Evolutionary conservation across 2,888 invertebrate genomes (phyloP), one percentile per base, ranked within the genome.

Genomic region (Morinoia aosen): DNA sequence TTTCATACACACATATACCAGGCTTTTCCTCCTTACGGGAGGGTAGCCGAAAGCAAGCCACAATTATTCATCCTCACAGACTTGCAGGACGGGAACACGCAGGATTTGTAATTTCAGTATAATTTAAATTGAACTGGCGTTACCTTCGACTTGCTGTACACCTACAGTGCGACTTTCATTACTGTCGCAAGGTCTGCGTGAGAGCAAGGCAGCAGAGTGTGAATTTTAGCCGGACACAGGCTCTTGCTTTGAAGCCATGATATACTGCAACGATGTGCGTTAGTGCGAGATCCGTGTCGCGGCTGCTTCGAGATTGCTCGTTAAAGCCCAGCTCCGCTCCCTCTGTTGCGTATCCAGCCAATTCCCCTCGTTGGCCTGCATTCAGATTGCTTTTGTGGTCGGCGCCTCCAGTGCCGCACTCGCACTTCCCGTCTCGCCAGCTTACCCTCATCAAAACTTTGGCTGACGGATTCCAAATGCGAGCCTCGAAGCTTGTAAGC

Each of bases 291-390:
- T 76, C 76, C 90, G 40, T 90, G 93, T 93, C 57, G 57, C 57
- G 56, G 33, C 57, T 48, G 56, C 57, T 11, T 14, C 57, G 57
- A 93, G 58, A 93, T 93, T 93, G 93, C 93, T 57, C 57, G 93
- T 93, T 93, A 93, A 16, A 57, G 90, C 90, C 48, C 16, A 39
- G 90, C 90, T 93, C 48, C 10, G 48, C 48, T 56, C 57, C 93
- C 93, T 93, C 93, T 93, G 93, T 57, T 93, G 93, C 93, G 48
- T 57, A 93, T 93, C 93, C 93, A 93, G 57, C 93, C 93, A 93
- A 93, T 93, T 93, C 39, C 93, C 93, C 57, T 48, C 48, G 90
- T 48, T 90, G 90, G 90, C 93, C 57, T 93, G 93, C 57, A 93
- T 93, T 93, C 57, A 39, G 90, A 90, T 39, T 33, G 93, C 93